Evolutionary conservation across 2,113 vertebrate genomes (phyloP).

Genomic region (Mesocricetus auratus): DNA sequence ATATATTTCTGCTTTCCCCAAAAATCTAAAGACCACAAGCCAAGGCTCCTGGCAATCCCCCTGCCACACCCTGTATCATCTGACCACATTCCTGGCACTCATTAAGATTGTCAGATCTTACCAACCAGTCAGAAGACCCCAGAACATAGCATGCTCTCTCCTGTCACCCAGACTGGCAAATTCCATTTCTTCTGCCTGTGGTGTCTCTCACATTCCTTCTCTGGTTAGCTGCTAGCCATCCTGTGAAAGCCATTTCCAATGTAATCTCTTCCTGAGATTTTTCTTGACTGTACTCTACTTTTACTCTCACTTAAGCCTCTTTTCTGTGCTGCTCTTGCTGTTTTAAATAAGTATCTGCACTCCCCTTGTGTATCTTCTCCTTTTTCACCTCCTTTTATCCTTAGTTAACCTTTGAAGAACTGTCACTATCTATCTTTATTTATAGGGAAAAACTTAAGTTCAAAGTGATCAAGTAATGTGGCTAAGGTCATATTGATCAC

Average conservation of each 20-base stretch:
- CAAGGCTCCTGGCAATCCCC: background rate
- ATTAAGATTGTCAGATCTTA: background rate
- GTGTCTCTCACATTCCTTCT: background rate
- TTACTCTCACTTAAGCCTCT: background rate
- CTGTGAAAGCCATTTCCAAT: background rate
- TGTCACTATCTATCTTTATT: background rate
- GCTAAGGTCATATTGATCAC: background rate
- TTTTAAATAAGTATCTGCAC: background rate
- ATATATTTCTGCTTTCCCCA: background rate
- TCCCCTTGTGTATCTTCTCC: background rate
- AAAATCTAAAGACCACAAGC: background rate
- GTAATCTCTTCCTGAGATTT: background rate
- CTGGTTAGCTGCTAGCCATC: background rate
- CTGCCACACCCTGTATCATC: background rate
- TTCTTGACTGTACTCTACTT: background rate
- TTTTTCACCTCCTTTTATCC: slow-evolving; percentile 1
- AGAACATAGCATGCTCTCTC: background rate
- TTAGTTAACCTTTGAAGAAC: background rate
- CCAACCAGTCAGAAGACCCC: background rate
- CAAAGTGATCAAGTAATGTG: background rate
- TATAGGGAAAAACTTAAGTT: background rate
- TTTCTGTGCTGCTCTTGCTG: background rate
- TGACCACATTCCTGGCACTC: background rate
- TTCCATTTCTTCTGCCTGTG: background rate
- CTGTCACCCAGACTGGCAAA: background rate